Conservation (phyloP, 2,888 invertebrate genomes). For the Eupeodes luniger region DNA sequence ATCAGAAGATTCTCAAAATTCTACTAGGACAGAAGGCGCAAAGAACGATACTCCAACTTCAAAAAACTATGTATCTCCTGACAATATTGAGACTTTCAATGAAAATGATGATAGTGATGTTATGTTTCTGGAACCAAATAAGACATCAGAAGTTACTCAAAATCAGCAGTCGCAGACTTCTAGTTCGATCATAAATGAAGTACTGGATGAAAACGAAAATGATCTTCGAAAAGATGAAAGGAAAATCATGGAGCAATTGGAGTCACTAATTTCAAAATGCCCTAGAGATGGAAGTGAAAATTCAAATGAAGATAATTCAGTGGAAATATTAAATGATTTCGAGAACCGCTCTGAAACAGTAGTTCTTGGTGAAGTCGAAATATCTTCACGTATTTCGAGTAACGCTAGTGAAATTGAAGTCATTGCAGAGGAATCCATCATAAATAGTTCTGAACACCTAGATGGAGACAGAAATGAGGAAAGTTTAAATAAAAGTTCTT, state of each 20-base stretch:
- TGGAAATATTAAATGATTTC: neutral
- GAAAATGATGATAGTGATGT: neutral
- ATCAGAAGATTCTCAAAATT: neutral
- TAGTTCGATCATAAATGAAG: neutral
- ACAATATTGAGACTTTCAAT: neutral
- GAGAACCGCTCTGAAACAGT: neutral
- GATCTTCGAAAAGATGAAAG: neutral
- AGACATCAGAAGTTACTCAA: neutral
- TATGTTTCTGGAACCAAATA: neutral
- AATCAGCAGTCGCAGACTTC: neutral
- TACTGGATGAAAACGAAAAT: neutral
- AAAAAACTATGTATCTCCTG: neutral
- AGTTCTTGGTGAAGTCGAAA: neutral
- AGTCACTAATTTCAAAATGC: neutral
- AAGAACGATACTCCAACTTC: too few relatives aligned
- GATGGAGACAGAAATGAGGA: neutral
- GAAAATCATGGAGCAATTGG: neutral
- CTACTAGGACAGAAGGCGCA: too few relatives aligned
- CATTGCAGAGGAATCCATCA: neutral
- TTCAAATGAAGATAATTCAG: neutral
- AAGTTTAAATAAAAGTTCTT: neutral
- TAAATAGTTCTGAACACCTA: neutral
- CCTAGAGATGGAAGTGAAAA: neutral
- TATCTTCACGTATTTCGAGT: neutral
- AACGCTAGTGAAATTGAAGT: conserved; percentile 5